Evolutionary conservation across 2,113 vertebrate species (phyloP).

Genomic region (Ovis canadensis): DNA sequence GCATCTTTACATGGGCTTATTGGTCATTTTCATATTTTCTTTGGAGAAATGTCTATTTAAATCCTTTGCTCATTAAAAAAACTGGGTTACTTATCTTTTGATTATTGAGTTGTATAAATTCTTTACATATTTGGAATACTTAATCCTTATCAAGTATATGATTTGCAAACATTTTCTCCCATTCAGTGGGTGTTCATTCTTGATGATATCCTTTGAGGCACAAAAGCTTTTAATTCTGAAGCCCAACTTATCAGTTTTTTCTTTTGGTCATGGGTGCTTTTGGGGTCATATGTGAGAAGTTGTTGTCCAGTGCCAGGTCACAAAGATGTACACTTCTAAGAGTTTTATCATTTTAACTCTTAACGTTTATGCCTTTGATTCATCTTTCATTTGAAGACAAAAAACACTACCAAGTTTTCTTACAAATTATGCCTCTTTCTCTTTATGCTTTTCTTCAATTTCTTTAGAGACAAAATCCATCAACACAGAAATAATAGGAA

Average conservation of each 20-base stretch:
- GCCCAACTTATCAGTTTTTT: background rate
- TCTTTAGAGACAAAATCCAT: background rate
- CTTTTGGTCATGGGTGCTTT: background rate
- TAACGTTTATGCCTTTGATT: background rate
- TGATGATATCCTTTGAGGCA: background rate
- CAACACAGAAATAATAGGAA: background rate
- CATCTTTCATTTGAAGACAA: background rate
- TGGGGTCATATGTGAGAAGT: background rate
- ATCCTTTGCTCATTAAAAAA: background rate
- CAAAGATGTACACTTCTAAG: background rate
- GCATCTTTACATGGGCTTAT: background rate
- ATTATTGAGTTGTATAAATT: background rate
- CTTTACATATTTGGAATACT: background rate
- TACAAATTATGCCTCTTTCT: background rate
- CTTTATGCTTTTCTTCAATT: background rate
- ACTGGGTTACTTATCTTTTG: background rate
- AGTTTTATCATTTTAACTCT: background rate
- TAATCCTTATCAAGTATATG: background rate
- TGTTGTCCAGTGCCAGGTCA: background rate
- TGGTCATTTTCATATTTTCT: background rate
- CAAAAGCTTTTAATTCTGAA: background rate
- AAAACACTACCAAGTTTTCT: background rate
- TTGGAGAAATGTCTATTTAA: background rate
- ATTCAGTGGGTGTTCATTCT: background rate
- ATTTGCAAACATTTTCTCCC: background rate